Evolutionary conservation across 1,140 invertebrate species (phyloP).

Genomic region (Drosophila malerkotliana): DNA sequence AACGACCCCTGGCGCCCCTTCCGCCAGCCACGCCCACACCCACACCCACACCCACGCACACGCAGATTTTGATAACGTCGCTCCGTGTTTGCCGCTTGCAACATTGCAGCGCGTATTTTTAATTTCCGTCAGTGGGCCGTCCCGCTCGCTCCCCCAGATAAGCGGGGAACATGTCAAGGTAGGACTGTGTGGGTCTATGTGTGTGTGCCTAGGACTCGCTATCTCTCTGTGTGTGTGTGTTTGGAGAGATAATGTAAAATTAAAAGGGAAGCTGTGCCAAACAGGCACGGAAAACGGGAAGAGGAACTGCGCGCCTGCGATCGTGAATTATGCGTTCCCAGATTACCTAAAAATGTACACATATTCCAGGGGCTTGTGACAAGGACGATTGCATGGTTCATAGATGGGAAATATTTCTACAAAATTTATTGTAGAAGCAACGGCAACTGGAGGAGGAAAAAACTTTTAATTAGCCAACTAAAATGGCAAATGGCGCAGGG

Average conservation of each 20-base stretch:
- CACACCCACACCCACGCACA: constrained; percentile 54
- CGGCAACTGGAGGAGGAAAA: constrained; percentile 16
- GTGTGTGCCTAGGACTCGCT: constrained; percentile 17
- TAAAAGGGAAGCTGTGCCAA: constrained; percentile 80
- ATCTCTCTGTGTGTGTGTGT: constrained; percentile 37
- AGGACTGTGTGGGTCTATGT: constrained; percentile 26
- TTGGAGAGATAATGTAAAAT: constrained; percentile 72
- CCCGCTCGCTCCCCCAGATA: constrained; percentile 48
- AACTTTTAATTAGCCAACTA: constrained; percentile 80
- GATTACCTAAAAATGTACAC: constrained; percentile 45
- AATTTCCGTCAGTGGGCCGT: constrained; percentile 69
- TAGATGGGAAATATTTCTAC: constrained; percentile 52
- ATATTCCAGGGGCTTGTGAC: background rate
- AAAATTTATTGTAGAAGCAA: constrained; percentile 69
- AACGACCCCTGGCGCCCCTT: constrained; percentile 43
- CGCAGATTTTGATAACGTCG: constrained; percentile 79
- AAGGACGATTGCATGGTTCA: constrained; percentile 36
- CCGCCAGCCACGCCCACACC: background rate
- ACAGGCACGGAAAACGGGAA: constrained; percentile 59
- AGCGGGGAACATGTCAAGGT: constrained; percentile 78
- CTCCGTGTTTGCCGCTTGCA: constrained; percentile 68
- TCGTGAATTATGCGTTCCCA: constrained; percentile 78
- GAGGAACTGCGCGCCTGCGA: constrained; percentile 74
- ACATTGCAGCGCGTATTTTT: constrained; percentile 82
- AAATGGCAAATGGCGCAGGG: constrained; percentile 74